Evolutionary conservation across 2,888 invertebrate genomes (phyloP).

Genomic region (Pterobdella sp.): DNA sequence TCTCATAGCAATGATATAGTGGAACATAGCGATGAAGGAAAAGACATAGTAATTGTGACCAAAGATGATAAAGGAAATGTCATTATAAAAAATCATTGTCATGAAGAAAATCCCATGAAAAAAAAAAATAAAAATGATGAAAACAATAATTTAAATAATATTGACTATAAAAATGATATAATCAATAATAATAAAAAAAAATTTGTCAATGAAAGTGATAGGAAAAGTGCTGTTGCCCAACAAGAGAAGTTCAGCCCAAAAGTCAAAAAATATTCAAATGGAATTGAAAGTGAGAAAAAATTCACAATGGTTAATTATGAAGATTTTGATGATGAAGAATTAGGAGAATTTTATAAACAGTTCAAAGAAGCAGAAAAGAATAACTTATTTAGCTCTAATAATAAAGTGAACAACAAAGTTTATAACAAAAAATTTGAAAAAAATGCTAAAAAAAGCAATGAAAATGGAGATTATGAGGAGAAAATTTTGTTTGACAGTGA

Average conservation of each 20-base stretch:
- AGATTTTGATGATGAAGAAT: conserved; percentile 58
- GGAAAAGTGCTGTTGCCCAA: too few relatives aligned
- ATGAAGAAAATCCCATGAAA: background rate
- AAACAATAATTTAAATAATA: background rate
- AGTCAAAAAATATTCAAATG: conserved; percentile 10
- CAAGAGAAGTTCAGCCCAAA: too few relatives aligned
- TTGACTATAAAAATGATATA: too few relatives aligned
- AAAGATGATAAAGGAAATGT: conserved; percentile 1
- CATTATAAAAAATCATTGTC: background rate
- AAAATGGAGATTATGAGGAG: background rate
- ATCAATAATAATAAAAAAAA: background rate
- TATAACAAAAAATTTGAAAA: background rate
- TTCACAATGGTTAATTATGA: background rate
- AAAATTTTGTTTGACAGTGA: too few relatives aligned
- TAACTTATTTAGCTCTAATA: conserved; percentile 50
- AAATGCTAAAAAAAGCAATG: background rate
- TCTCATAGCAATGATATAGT: background rate
- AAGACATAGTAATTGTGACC: background rate
- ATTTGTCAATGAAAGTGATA: background rate
- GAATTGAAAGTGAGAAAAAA: background rate
- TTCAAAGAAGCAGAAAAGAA: conserved; percentile 66
- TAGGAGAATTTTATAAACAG: conserved; percentile 71
- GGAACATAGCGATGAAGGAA: background rate
- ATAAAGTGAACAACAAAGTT: background rate
- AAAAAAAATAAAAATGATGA: background rate